Percentiles rank a stretch among this genome's conserved stretches.
phyloP scores from a whole-genome alignment of 2,888 invertebrate species.

The Oxycera nigricornis region DNA sequence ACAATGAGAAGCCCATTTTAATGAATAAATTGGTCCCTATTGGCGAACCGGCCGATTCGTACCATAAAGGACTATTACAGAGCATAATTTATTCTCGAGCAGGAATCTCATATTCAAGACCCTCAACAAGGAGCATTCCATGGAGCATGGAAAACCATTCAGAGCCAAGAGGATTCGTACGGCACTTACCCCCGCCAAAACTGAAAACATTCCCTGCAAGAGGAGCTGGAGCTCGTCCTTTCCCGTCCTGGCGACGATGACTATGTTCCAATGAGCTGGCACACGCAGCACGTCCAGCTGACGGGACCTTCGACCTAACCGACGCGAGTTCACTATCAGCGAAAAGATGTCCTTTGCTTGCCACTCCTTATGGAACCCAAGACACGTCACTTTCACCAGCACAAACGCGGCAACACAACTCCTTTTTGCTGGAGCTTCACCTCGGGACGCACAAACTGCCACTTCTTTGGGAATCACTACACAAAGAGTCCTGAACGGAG shows the following conservation, averaged over 20 bases:
- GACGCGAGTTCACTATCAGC: not conserved
- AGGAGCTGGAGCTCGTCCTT: not conserved
- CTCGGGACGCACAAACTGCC: slow-evolving; percentile 13
- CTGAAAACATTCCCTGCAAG: not conserved
- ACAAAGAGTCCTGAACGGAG: slow-evolving; percentile 11
- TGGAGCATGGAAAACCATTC: not conserved
- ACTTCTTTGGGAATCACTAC: not conserved
- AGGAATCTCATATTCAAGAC: not conserved
- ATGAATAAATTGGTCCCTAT: not conserved
- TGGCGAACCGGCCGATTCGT: not conserved
- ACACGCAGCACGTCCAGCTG: slow-evolving; percentile 1
- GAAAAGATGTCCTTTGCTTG: not conserved
- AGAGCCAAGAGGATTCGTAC: not conserved
- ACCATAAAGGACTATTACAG: slow-evolving; percentile 2
- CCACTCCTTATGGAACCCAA: not conserved
- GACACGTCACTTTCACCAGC: slow-evolving; percentile 9
- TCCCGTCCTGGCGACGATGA: not conserved
- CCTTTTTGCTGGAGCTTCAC: not conserved
- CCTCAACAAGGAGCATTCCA: not conserved
- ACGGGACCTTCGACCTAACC: not conserved
- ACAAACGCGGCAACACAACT: not conserved
- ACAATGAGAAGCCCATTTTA: not conserved
- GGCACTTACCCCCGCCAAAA: not conserved
- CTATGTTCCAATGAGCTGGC: not conserved
- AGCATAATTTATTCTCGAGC: not conserved